Conservation (phyloP, 2,113 vertebrate genomes). For the Bostrychus sinensis region DNA sequence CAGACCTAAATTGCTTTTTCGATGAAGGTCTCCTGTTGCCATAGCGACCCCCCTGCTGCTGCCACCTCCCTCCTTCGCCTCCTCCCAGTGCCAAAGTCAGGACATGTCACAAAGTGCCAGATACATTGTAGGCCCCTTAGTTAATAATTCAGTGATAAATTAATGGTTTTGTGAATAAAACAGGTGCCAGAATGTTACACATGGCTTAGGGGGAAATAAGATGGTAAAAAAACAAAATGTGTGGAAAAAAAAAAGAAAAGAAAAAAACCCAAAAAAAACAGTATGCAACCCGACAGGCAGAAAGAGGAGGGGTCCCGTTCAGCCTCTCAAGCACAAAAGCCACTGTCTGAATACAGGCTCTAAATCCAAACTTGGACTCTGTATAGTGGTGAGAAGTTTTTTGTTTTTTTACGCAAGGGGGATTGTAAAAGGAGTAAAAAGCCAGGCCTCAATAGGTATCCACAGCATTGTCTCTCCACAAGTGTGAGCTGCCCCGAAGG, state of each 20-base stretch:
- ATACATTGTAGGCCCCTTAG: constrained; percentile 68
- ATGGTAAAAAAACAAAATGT: constrained; percentile 18
- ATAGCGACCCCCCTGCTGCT: constrained; percentile 40
- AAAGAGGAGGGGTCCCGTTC: constrained; percentile 4
- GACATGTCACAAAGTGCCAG: constrained; percentile 71
- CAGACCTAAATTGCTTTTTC: constrained; percentile 66
- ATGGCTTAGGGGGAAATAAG: constrained; percentile 49
- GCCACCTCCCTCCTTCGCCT: not conserved
- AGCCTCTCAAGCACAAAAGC: constrained; percentile 70
- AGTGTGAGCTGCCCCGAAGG: constrained; percentile 56
- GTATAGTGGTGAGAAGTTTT: constrained; percentile 45
- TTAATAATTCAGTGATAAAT: constrained; percentile 83
- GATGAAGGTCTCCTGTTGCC: constrained; percentile 60
- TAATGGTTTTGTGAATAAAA: constrained; percentile 70
- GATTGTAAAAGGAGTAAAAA: constrained; percentile 72
- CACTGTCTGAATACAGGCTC: constrained; percentile 62
- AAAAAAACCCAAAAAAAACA: constrained; percentile 2
- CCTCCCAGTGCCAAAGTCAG: constrained; percentile 52
- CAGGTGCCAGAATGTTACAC: constrained; percentile 77
- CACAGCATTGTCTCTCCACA: constrained; percentile 68
- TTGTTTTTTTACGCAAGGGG: constrained; percentile 29
- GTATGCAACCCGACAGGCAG: not conserved
- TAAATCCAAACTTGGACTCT: constrained; percentile 70
- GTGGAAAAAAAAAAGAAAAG: too few species aligned
- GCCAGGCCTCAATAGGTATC: constrained; percentile 69